Conservation (phyloP, 2,113 vertebrate genomes). For the Oncorhynchus tshawytscha region DNA sequence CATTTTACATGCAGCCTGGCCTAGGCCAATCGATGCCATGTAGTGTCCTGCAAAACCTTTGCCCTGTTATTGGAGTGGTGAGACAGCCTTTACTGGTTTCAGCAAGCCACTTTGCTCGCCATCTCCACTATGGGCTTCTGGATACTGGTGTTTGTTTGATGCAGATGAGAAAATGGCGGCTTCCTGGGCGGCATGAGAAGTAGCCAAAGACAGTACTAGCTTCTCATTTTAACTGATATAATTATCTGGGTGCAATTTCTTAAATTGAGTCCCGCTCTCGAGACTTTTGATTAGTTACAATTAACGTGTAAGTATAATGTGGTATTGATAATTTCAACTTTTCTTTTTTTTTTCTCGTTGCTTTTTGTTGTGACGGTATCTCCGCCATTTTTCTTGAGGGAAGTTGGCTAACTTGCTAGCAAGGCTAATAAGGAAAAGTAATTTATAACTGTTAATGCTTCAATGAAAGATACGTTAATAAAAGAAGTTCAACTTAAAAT, state of each 20-base stretch:
- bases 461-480: neutral
- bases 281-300: slow-evolving; percentile 42
- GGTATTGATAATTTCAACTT: slow-evolving; percentile 22
- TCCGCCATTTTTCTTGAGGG: slow-evolving; percentile 64
- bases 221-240: slow-evolving; percentile 37
- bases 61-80: no score
- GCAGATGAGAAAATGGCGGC: slow-evolving; percentile 78
- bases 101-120: neutral
- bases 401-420: slow-evolving; percentile 29
- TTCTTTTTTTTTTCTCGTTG: slow-evolving; percentile 16
- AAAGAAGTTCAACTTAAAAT: neutral
- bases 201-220: slow-evolving; percentile 30
- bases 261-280: slow-evolving; percentile 32
- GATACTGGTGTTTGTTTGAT: neutral
- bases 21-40: no score
- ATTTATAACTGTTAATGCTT: slow-evolving; percentile 4
- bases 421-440: neutral
- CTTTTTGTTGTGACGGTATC: slow-evolving; percentile 41
- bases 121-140: neutral
- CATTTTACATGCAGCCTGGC: no score
- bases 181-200: slow-evolving; percentile 78
- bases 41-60: no score
- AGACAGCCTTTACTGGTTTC: no score
- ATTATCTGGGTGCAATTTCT: slow-evolving; percentile 33
- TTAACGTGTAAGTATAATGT: slow-evolving; percentile 57